phyloP scores from a whole-genome alignment of 2,888 invertebrate species.

The Conchocele bisecta region DNA sequence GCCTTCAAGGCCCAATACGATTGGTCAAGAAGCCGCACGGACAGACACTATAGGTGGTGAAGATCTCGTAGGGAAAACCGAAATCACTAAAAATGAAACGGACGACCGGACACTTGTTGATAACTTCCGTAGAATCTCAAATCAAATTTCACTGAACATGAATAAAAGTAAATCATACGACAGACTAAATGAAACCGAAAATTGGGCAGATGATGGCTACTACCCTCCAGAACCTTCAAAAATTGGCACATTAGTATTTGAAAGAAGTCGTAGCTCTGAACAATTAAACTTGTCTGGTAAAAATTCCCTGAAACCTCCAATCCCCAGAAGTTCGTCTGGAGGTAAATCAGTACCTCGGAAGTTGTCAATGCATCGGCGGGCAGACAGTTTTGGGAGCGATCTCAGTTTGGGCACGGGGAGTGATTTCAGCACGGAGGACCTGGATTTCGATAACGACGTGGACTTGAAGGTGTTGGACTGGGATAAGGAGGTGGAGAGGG shows the following conservation, averaged over 20 bases:
- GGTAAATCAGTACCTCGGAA: constrained; percentile 51
- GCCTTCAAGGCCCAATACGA: constrained; percentile 54
- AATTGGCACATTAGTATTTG: constrained; percentile 64
- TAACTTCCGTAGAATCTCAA: constrained; percentile 1
- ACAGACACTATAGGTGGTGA: constrained; percentile 51
- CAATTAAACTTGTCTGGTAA: constrained; percentile 48
- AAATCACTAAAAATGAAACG: constrained; percentile 6
- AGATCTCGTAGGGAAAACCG: constrained; percentile 23
- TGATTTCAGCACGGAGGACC: constrained; percentile 69
- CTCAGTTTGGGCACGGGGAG: constrained; percentile 64
- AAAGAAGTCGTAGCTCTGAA: constrained; percentile 56
- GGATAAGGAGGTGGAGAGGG: constrained; percentile 75
- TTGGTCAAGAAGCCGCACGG: constrained; percentile 58
- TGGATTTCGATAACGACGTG: constrained; percentile 68
- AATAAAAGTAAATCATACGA: constrained; percentile 49
- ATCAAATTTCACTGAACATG: constrained; percentile 23
- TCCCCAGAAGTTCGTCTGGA: constrained; percentile 49
- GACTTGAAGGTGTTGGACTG: constrained; percentile 71
- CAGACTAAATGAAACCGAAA: constrained; percentile 43
- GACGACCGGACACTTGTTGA: constrained; percentile 18
- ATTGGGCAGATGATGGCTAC: constrained; percentile 49
- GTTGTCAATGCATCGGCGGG: constrained; percentile 62
- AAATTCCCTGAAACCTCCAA: constrained; percentile 39
- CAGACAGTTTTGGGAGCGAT: constrained; percentile 75
- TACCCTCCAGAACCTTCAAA: constrained; percentile 40